Conservation (phyloP, 2,888 invertebrate genomes). For the Hirtodrosophila histrioides region DNA sequence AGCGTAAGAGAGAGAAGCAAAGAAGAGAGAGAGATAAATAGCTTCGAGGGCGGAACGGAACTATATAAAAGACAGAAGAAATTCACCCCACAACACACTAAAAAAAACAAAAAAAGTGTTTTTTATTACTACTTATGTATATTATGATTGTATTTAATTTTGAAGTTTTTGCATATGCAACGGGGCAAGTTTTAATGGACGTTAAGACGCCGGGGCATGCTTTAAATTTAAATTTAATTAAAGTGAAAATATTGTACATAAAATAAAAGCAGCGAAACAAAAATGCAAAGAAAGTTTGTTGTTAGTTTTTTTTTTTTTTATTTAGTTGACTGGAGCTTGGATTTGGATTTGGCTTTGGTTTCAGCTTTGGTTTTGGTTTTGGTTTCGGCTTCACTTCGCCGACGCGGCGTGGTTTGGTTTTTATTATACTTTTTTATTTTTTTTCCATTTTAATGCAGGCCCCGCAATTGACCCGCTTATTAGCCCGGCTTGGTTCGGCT, state of each 20-base stretch:
- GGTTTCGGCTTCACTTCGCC: constrained; percentile 24
- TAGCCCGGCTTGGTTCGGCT: constrained; percentile 43
- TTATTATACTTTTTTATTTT: constrained; percentile 17
- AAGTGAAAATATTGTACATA: constrained; percentile 70
- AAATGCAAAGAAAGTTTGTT: constrained; percentile 75
- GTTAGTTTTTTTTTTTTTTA: constrained; percentile 27
- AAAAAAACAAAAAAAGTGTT: constrained; percentile 29
- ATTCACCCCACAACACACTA: constrained; percentile 12
- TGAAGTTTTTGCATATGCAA: constrained; percentile 72
- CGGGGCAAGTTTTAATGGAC: constrained; percentile 52
- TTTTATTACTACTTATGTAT: constrained; percentile 48
- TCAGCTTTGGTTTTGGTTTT: constrained; percentile 6
- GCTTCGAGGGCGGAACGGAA: constrained; percentile 25
- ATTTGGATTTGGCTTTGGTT: constrained; percentile 39
- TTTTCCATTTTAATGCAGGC: constrained; percentile 55
- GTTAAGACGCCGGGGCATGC: constrained; percentile 63
- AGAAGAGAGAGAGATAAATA: constrained; percentile 3
- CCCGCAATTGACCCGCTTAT: constrained; percentile 73
- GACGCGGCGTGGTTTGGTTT: constrained; percentile 15
- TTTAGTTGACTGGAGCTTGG: constrained; percentile 45
- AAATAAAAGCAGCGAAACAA: constrained; percentile 33
- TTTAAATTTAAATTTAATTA: constrained; percentile 78
- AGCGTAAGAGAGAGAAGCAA: constrained; percentile 7
- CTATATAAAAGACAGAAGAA: constrained; percentile 15
- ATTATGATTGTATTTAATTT: constrained; percentile 31